Evolutionary conservation across 2,797 vertebrate genomes (phyloP).

Genomic region (Vipera ursinii): DNA sequence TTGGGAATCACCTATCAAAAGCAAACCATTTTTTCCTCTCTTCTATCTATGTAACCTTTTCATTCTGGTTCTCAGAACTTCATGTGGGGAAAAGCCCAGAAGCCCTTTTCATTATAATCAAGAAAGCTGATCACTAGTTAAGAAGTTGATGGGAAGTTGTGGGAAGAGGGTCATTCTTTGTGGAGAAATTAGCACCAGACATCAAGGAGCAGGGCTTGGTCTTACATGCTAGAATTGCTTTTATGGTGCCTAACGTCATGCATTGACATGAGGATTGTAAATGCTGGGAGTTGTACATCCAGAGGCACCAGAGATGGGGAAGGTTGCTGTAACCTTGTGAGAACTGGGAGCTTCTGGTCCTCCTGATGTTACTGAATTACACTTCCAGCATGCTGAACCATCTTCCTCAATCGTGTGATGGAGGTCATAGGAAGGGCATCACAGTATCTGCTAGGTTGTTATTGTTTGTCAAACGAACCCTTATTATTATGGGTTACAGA

Average conservation of each 20-base stretch:
- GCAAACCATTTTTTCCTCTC: neutral
- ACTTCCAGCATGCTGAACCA: neutral
- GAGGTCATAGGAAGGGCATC: neutral
- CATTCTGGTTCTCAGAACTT: neutral
- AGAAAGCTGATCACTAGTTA: neutral
- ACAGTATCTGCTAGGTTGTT: neutral
- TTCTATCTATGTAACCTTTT: neutral
- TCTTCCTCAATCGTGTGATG: neutral
- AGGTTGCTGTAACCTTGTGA: neutral
- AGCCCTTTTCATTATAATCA: neutral
- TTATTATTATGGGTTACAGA: neutral
- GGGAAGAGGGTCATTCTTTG: neutral
- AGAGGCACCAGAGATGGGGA: neutral
- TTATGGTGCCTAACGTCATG: neutral
- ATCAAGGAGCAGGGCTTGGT: neutral
- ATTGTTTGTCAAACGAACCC: neutral
- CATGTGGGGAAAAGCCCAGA: neutral
- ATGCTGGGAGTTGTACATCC: neutral
- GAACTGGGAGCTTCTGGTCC: neutral
- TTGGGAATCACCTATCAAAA: slow-evolving; percentile 40
- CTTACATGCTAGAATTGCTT: neutral
- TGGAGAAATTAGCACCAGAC: neutral
- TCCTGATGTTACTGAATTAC: neutral
- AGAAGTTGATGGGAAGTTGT: neutral
- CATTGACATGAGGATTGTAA: neutral